phyloP scores from a whole-genome alignment of 2,113 vertebrate genomes.

The Festucalex cinctus region DNA sequence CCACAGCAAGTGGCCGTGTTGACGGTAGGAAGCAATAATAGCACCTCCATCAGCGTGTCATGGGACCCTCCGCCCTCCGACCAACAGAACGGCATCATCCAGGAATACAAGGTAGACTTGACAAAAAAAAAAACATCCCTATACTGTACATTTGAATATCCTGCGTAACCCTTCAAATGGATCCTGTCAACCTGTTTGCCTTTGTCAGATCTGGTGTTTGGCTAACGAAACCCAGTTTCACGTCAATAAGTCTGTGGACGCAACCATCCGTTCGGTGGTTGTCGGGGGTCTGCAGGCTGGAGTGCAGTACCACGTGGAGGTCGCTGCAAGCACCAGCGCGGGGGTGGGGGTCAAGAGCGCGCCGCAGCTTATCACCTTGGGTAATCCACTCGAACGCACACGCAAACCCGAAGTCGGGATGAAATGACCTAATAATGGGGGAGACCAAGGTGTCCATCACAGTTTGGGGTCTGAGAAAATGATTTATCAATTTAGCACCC shows the following conservation, averaged over 20 bases:
- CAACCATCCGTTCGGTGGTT: conserved; percentile 87
- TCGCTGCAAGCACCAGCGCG: conserved; percentile 89
- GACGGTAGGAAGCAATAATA: conserved; percentile 91
- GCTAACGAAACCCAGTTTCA: conserved; percentile 92
- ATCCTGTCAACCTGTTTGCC: conserved; percentile 45
- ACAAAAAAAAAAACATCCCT: background rate
- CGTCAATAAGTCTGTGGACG: conserved; percentile 92
- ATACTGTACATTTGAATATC: conserved; percentile 11
- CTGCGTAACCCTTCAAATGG: conserved; percentile 12
- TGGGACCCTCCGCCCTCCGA: conserved; percentile 94
- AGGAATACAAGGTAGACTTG: conserved; percentile 89
- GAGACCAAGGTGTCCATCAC: conserved; percentile 40
- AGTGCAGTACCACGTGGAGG: conserved; percentile 88
- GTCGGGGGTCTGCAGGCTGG: conserved; percentile 87
- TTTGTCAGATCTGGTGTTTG: conserved; percentile 89
- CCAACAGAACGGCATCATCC: conserved; percentile 96
- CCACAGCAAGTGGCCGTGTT: conserved; percentile 95
- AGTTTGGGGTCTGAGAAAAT: conserved; percentile 52
- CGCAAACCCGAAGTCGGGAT: conserved; percentile 42
- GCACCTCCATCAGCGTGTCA: conserved; percentile 96
- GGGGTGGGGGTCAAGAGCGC: conserved; percentile 91
- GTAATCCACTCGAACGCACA: conserved; percentile 71
- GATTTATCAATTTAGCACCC: conserved; percentile 69
- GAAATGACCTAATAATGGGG: conserved; percentile 49
- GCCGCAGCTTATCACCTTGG: conserved; percentile 87